Base-by-base conservation (phyloP, 2,888 invertebrate species). In the Piscicola geometra region DNA sequence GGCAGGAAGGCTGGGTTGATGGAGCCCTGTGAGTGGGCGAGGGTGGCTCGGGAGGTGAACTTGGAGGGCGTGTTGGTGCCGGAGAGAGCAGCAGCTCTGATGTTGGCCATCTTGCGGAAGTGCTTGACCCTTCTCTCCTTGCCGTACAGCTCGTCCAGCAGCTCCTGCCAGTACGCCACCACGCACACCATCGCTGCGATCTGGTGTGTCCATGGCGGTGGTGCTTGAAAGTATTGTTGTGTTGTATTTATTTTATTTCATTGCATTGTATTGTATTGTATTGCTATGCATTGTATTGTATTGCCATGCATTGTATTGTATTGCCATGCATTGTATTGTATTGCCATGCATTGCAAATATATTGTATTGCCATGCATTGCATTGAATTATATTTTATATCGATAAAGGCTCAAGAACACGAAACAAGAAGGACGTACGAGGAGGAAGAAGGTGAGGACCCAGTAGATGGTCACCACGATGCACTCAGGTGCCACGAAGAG, bases 141-240 rank as follows among this genome's bases (percentile, higher is more conserved):
- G 25, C 80, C 80, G 67, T 78, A 78, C 15, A 80, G 56, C 35
- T 78, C 75, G 25, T 79, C 77, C 21, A 77, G 52, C 56, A 79
- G 71, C 67, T 80, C 79, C 76, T 79, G 78, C 80, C 80, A 80
- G 75, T 80, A 80, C n/a, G 78, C 78, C 41, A 76, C 73, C 28
- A 80, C 80, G 32, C 79, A 79, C 47, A 79, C 41, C 28, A 80
- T 32, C 32, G 78, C 79, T 0, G 78, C 80, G 15, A 79, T 30
- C 78, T 78, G 73, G 25, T n/a, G 41, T 41, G 41, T 41, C n/a
- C n/a, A n/a, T n/a, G n/a, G n/a, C n/a, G n/a, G n/a, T n/a, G n/a
- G n/a, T n/a, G n/a, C n/a, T n/a, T n/a, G n/a, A n/a, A n/a, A n/a
- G n/a, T n/a, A n/a, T n/a, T n/a, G n/a, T n/a, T n/a, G n/a, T n/a